phyloP scores from a whole-genome alignment of 2,888 invertebrate genomes.

The Dasysyrphus tricinctus region DNA sequence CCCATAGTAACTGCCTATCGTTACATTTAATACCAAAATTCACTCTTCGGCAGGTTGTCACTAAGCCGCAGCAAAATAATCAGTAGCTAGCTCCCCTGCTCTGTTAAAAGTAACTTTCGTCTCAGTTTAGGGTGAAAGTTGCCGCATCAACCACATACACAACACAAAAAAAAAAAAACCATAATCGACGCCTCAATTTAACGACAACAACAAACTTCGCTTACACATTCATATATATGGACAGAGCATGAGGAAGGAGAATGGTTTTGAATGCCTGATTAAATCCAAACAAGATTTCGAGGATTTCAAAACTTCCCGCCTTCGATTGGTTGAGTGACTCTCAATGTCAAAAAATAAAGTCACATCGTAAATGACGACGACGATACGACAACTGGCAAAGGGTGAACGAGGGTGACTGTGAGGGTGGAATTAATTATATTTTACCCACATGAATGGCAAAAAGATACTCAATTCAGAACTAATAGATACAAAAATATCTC shows the following conservation, averaged over 20 bases:
- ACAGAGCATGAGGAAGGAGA: background rate
- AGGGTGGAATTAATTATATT: conserved; percentile 68
- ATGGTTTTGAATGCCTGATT: conserved; percentile 72
- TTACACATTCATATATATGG: background rate
- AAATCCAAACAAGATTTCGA: conserved; percentile 74
- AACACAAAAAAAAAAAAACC: conserved; percentile 43
- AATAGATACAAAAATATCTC: conserved; percentile 75
- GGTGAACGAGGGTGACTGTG: background rate
- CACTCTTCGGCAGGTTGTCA: conserved; percentile 37
- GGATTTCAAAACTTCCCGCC: conserved; percentile 57
- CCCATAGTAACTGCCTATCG: conserved; percentile 75
- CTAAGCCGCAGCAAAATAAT: conserved; percentile 19
- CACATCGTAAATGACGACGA: background rate
- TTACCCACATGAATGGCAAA: conserved; percentile 67
- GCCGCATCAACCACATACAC: conserved; percentile 26
- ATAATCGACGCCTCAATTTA: conserved; percentile 70
- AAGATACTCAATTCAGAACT: conserved; percentile 47
- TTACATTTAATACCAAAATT: conserved; percentile 54
- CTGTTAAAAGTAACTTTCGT: background rate
- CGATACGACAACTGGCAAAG: no score
- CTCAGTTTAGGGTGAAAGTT: conserved; percentile 64
- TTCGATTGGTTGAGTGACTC: conserved; percentile 73
- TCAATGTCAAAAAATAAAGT: conserved; percentile 62
- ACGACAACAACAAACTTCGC: conserved; percentile 56
- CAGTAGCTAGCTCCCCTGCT: conserved; percentile 9